Base-by-base conservation (phyloP, 2,888 invertebrate genomes). In the Blomia tropicalis region DNA sequence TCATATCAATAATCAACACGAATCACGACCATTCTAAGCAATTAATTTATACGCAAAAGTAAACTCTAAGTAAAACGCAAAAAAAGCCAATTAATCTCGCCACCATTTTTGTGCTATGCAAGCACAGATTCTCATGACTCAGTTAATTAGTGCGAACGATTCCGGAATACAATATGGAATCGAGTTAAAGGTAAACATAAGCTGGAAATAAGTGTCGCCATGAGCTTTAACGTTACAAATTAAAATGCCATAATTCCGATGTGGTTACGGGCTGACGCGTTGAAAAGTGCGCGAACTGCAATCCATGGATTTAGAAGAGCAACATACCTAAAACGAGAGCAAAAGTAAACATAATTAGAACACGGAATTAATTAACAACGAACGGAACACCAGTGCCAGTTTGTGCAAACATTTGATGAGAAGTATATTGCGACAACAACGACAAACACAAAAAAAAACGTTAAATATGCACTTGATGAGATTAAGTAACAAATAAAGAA, bases 311-410 rank as follows among this genome's bases (percentile, higher is more conserved):
- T 17, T 41, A 41, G 41, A 19, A 47, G 51, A 47, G n/a, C 7
- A 47, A 47, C 51, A 19, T 47, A 47, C 51, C 51, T 47, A 47
- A n/a, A 47, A 47, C 7, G 51, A 47, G 51, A 47, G n/a, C 7
- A 41, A 41, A n/a, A n/a, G n/a, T 41, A 47, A 47, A 47, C 51
- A 47, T 47, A 27, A 47, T 47, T 47, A 47, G 51, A 11, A 47
- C 51, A 27, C 14, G 14, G 51, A 47, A 47, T 47, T 47, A 47
- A 47, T 47, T 47, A 47, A 19, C 23, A 7, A 47, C 7, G n/a
- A n/a, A 47, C 22, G 22, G 51, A 36, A 17, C 36, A 36, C 7
- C 36, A 36, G 7, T 17, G 7, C 36, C 36, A 7, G 17, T 17
- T 36, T 17, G 36, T 36, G 36, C 36, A 11, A n/a, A 11, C 36